Evolutionary conservation across 2,797 vertebrate genomes (phyloP).

Genomic region (Clarias platycephalus): DNA sequence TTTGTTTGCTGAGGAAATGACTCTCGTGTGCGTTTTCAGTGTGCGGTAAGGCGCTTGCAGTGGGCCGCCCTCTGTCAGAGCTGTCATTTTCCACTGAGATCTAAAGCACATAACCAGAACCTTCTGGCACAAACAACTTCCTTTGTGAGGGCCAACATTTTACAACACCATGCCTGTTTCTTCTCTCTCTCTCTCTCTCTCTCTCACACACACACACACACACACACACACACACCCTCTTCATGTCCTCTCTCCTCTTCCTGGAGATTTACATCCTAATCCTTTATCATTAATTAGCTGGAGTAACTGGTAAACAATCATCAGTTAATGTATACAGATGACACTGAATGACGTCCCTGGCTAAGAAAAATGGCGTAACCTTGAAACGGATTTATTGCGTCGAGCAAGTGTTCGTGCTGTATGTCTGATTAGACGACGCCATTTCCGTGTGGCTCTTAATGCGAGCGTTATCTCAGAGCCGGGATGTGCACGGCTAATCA

Average conservation of each 20-base stretch:
- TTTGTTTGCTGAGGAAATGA: constrained; percentile 40
- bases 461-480: constrained; percentile 46
- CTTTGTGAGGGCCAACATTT: constrained; percentile 19
- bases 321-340: constrained; percentile 43
- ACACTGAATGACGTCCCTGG: constrained; percentile 45
- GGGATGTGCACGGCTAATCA: constrained; percentile 49
- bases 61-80: constrained; percentile 30
- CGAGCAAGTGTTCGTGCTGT: constrained; percentile 51
- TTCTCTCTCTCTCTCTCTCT: neutral
- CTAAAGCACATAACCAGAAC: constrained; percentile 38
- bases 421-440: constrained; percentile 60
- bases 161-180: constrained; percentile 11
- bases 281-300: constrained; percentile 55
- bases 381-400: constrained; percentile 53
- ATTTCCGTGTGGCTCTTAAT: constrained; percentile 56
- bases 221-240: constrained; percentile 16
- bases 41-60: constrained; percentile 8
- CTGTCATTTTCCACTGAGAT: constrained; percentile 47
- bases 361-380: constrained; percentile 54
- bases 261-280: constrained; percentile 54
- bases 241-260: constrained; percentile 19
- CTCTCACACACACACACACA: constrained; percentile 11
- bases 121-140: constrained; percentile 38
- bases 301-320: constrained; percentile 56
- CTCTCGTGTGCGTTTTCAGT: constrained; percentile 21